Evolutionary conservation across 2,888 invertebrate genomes (phyloP).

Genomic region (Epinotia brunnichana): DNA sequence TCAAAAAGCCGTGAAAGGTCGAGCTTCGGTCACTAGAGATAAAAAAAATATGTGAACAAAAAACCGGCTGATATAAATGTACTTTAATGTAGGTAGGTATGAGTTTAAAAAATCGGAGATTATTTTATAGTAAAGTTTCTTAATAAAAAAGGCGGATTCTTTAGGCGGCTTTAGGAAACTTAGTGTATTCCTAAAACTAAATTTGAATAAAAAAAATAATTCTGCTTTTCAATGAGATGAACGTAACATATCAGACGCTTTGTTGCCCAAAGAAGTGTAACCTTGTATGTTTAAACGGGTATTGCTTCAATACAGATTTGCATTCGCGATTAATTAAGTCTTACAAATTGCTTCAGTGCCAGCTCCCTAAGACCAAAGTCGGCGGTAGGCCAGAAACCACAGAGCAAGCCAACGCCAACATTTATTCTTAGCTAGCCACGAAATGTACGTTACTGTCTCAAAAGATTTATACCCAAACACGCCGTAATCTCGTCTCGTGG

Average conservation of each 20-base stretch:
- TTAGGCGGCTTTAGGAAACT: not conserved
- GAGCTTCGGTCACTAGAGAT: constrained; percentile 54
- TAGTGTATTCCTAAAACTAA: too few relatives aligned
- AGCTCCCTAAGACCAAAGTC: constrained; percentile 54
- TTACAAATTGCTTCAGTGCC: constrained; percentile 56
- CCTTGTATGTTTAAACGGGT: not conserved
- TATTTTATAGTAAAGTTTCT: not conserved
- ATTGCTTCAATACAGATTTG: constrained; percentile 7
- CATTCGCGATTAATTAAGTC: constrained; percentile 37
- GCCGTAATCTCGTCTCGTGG: constrained; percentile 78
- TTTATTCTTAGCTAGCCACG: constrained; percentile 75
- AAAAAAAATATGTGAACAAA: constrained; percentile 48
- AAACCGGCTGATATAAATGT: constrained; percentile 15
- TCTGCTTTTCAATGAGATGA: too few relatives aligned
- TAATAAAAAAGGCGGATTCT: not conserved
- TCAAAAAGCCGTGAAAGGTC: constrained; percentile 77
- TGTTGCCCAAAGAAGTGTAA: too few relatives aligned
- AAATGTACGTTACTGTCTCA: constrained; percentile 75
- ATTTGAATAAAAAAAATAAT: too few relatives aligned
- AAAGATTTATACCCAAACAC: constrained; percentile 79
- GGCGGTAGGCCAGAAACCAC: constrained; percentile 60
- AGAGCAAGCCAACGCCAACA: constrained; percentile 64
- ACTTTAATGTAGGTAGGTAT: not conserved
- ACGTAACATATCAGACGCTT: too few relatives aligned
- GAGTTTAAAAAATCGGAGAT: not conserved